These are phyloP conservation scores for Oscheius myriophilus DNA, from an alignment of 2,888 invertebrate species.

Conservation along the genomic window DNA sequence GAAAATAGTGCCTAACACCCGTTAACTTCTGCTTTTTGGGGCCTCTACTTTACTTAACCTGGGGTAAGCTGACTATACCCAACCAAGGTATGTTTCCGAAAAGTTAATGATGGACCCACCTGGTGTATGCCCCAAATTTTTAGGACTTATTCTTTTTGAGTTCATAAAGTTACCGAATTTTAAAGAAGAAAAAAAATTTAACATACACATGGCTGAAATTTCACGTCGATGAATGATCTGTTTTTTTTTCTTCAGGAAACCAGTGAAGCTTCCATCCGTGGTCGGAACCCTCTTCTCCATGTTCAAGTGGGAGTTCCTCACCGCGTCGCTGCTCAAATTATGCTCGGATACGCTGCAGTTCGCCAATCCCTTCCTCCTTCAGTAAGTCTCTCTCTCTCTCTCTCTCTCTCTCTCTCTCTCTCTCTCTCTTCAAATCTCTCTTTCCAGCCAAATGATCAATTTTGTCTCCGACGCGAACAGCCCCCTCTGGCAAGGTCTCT, in stretches of 20 bases:
- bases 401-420: constrained; percentile 78
- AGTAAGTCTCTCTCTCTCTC: constrained; percentile 83
- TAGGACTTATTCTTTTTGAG: no score
- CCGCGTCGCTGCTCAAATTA: constrained; percentile 78
- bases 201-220: no score
- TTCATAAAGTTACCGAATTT: no score
- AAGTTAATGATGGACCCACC: no score
- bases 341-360: constrained; percentile 78
- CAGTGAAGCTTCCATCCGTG: constrained; percentile 80
- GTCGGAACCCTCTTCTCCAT: constrained; percentile 85
- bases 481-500: constrained; percentile 63
- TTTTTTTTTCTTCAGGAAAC: constrained; percentile 4
- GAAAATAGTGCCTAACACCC: no score
- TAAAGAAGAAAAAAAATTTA: no score
- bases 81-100: no score
- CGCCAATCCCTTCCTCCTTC: constrained; percentile 86
- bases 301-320: constrained; percentile 86
- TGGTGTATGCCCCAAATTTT: no score
- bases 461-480: constrained; percentile 67
- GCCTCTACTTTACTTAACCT: no score
- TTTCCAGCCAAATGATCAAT: constrained; percentile 71
- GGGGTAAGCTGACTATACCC: no score
- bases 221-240: no score
- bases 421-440: background rate
- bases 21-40: no score